These are phyloP conservation scores for Drosophila nannoptera DNA, from an alignment of 1,140 invertebrate species.

Conservation along the genomic window DNA sequence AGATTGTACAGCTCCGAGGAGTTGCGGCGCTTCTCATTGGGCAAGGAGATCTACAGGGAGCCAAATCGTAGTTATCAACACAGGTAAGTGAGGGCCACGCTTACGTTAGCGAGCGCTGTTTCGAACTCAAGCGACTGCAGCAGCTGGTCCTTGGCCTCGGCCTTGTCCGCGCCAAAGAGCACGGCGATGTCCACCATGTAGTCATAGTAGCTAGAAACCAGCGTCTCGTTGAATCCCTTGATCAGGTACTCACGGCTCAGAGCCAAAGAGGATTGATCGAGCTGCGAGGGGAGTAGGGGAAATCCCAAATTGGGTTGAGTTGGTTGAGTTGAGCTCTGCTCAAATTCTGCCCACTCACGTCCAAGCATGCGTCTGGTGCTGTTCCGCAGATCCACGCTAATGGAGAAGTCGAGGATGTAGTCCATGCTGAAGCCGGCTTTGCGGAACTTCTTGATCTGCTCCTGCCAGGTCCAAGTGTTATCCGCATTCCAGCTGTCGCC, in stretches of 20 bases:
- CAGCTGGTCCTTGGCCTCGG: slow-evolving; percentile 86
- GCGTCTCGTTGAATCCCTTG: slow-evolving; percentile 88
- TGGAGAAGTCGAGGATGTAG: slow-evolving; percentile 95
- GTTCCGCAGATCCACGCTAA: slow-evolving; percentile 94
- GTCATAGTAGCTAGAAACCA: slow-evolving; percentile 88
- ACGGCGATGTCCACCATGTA: slow-evolving; percentile 94
- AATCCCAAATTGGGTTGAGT: not conserved
- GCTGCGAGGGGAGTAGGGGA: slow-evolving; percentile 80
- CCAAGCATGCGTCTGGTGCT: slow-evolving; percentile 90
- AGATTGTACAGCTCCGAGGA: slow-evolving; percentile 94
- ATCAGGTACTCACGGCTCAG: slow-evolving; percentile 93
- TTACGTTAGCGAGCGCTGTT: slow-evolving; percentile 94
- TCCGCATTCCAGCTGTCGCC: slow-evolving; percentile 87
- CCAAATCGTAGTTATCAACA: not conserved
- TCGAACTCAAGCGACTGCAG: slow-evolving; percentile 93
- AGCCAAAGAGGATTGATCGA: slow-evolving; percentile 95
- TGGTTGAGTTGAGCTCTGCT: not conserved
- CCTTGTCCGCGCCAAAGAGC: slow-evolving; percentile 89
- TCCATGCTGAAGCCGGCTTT: slow-evolving; percentile 90
- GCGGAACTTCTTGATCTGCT: slow-evolving; percentile 90
- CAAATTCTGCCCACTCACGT: slow-evolving; percentile 83
- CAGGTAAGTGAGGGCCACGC: not conserved
- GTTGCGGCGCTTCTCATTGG: slow-evolving; percentile 93
- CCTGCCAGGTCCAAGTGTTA: slow-evolving; percentile 87
- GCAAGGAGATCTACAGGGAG: slow-evolving; percentile 87